Evolutionary conservation across 2,797 vertebrate genomes (phyloP).

Genomic region (Sebastes cheni): DNA sequence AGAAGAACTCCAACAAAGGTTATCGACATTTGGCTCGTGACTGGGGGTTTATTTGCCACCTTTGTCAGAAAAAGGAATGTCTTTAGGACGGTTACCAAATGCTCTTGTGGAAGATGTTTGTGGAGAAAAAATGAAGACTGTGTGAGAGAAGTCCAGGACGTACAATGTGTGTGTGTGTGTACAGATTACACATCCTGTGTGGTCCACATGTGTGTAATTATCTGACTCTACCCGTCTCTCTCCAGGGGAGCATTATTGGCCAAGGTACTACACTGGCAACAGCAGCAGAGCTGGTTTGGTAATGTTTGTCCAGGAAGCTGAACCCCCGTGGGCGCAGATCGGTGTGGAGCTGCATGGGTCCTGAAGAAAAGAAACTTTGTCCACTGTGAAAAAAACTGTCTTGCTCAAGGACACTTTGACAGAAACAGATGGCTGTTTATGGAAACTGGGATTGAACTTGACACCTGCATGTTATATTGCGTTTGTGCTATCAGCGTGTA

Average conservation of each 20-base stretch:
- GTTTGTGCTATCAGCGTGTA: not conserved
- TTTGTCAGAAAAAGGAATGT: not conserved
- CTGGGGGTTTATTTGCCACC: not conserved
- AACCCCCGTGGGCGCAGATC: not conserved
- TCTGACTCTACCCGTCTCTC: not conserved
- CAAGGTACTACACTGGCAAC: slow-evolving; percentile 3
- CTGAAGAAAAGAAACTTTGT: slow-evolving; percentile 10
- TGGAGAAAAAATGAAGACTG: not conserved
- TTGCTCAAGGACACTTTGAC: slow-evolving; percentile 4
- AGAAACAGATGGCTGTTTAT: not conserved
- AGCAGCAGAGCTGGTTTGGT: slow-evolving; percentile 6
- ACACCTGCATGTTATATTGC: not conserved
- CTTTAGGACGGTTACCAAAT: not conserved
- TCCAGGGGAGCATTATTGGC: not conserved
- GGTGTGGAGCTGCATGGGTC: not conserved
- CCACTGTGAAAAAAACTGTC: not conserved
- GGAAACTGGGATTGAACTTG: not conserved
- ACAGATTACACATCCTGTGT: not conserved
- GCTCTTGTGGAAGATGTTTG: not conserved
- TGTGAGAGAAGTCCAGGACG: not conserved
- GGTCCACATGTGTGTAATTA: slow-evolving; percentile 7
- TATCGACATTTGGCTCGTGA: not conserved
- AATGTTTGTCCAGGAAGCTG: slow-evolving; percentile 10
- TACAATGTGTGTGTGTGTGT: not conserved
- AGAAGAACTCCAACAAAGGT: too few relatives aligned